These are phyloP conservation scores for Albula goreensis DNA, from an alignment of 2,113 vertebrate species.

Conservation along the genomic window DNA sequence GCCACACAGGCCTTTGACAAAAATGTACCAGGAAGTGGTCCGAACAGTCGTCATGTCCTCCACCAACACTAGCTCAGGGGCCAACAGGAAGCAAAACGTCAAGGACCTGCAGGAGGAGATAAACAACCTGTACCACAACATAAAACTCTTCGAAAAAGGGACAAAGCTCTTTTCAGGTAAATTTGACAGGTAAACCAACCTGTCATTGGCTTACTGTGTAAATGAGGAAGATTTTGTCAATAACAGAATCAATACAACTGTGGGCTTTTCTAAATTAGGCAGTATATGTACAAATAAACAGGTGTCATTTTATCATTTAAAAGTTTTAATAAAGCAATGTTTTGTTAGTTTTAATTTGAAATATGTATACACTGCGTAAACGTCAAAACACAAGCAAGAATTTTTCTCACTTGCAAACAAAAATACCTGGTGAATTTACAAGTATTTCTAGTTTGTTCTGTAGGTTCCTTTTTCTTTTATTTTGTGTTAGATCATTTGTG, in stretches of 20 bases:
- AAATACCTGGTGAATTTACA: neutral
- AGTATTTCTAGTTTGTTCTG: no score
- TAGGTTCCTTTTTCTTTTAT: no score
- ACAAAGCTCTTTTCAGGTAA: constrained; percentile 85
- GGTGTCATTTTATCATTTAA: no score
- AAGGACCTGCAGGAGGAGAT: constrained; percentile 96
- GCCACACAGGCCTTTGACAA: constrained; percentile 80
- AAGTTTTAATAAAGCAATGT: no score
- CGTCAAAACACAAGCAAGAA: no score
- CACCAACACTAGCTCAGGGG: constrained; percentile 71
- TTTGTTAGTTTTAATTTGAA: no score
- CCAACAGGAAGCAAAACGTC: constrained; percentile 82
- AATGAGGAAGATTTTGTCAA: neutral
- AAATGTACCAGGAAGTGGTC: constrained; percentile 87
- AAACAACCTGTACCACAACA: constrained; percentile 86
- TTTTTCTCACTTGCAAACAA: neutral
- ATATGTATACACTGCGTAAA: no score
- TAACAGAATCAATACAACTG: neutral
- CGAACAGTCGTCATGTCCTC: constrained; percentile 83
- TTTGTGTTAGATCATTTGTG: neutral
- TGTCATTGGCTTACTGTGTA: neutral
- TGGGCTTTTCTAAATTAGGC: no score
- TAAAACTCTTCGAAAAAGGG: constrained; percentile 90
- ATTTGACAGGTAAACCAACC: neutral
- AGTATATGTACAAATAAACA: no score